phyloP scores from a whole-genome alignment of 2,888 invertebrate genomes.

The Acrobeloides nanus region DNA sequence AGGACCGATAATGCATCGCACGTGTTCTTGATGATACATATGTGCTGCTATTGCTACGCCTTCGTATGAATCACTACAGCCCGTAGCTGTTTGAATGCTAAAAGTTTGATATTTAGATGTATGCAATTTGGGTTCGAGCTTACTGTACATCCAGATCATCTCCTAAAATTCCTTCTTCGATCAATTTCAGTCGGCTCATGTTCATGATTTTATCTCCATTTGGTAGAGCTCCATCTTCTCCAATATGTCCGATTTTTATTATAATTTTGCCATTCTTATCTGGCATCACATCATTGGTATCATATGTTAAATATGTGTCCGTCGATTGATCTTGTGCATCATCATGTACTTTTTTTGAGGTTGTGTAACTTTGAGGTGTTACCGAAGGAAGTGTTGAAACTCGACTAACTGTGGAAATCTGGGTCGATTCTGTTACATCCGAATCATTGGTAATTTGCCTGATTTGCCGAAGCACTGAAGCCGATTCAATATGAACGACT shows the following conservation, averaged over 20 bases:
- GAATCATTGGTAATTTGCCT: no score
- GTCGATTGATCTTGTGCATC: no score
- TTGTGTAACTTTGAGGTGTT: no score
- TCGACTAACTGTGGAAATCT: no score
- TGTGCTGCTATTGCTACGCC: constrained; percentile 50
- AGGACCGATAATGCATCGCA: constrained; percentile 48
- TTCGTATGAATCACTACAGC: constrained; percentile 49
- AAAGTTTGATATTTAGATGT: neutral
- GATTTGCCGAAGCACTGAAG: no score
- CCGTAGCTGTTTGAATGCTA: constrained; percentile 37
- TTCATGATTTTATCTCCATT: constrained; percentile 34
- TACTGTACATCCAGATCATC: constrained; percentile 30
- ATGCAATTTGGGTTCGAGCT: no score
- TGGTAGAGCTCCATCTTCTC: constrained; percentile 34
- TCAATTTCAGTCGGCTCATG: constrained; percentile 24
- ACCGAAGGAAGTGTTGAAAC: no score
- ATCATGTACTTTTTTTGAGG: no score
- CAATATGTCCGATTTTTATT: constrained; percentile 35
- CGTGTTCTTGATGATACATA: constrained; percentile 48
- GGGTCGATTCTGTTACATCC: no score
- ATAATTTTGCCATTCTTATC: constrained; percentile 18
- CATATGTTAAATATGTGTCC: no score
- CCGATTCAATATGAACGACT: no score
- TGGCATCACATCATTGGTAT: no score
- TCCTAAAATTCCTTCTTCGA: constrained; percentile 30